A percentile compares a stretch with the other conserved stretches of the same genome.
Evolutionary conservation across 2,888 invertebrate genomes (phyloP).

Genomic region (Andrena praecox): DNA sequence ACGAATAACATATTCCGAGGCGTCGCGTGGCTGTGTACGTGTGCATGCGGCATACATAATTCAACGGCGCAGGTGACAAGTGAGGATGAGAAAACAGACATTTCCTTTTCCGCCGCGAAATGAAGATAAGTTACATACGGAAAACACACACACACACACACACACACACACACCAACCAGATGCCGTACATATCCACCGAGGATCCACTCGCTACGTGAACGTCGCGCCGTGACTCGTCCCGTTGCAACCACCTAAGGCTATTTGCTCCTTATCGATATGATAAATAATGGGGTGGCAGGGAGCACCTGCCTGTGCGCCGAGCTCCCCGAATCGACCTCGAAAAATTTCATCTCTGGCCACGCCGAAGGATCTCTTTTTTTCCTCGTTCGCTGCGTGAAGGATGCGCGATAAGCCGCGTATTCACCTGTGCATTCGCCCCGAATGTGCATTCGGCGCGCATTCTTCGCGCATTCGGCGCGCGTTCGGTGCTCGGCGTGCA

Average conservation of each 20-base stretch:
- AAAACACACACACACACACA: slow-evolving; percentile 55
- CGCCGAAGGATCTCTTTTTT: neutral
- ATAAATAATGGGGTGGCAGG: slow-evolving; percentile 39
- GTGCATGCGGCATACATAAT: slow-evolving; percentile 71
- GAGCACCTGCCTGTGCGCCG: neutral
- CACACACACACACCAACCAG: too few relatives aligned
- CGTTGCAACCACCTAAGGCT: slow-evolving; percentile 27
- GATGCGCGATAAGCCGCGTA: too few relatives aligned
- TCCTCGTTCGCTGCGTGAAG: neutral
- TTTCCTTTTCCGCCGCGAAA: slow-evolving; percentile 74
- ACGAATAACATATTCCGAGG: slow-evolving; percentile 62
- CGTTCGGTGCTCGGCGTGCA: too few relatives aligned
- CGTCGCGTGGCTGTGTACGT: slow-evolving; percentile 32
- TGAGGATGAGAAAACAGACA: slow-evolving; percentile 75
- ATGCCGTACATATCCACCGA: slow-evolving; percentile 46
- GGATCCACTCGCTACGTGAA: slow-evolving; percentile 41
- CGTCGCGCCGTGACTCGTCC: slow-evolving; percentile 26
- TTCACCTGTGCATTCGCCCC: too few relatives aligned
- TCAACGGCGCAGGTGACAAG: slow-evolving; percentile 72
- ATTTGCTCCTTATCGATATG: slow-evolving; percentile 53
- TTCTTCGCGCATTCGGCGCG: too few relatives aligned
- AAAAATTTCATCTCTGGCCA: slow-evolving; percentile 6
- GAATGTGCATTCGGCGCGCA: too few relatives aligned
- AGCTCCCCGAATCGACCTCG: neutral
- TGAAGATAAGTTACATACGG: slow-evolving; percentile 75